Percentiles rank a stretch among this genome's conserved stretches.
These are phyloP conservation scores for Drosophila tanythrix DNA, from an alignment of 2,888 invertebrate genomes.

Conservation along the genomic window DNA sequence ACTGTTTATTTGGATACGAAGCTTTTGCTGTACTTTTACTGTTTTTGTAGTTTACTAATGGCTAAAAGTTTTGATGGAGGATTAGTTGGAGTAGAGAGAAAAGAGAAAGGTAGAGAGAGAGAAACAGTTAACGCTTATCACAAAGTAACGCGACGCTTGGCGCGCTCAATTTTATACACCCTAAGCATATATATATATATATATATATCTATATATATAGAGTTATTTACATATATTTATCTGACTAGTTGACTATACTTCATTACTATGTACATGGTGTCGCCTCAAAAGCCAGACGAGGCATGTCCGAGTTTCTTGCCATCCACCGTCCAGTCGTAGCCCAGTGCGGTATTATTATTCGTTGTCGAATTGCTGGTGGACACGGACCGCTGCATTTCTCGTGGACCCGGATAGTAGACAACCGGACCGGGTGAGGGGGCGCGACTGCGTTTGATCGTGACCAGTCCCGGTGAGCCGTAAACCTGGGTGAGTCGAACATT, in stretches of 20 bases:
- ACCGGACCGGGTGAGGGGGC: constrained; percentile 85
- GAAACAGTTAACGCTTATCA: constrained; percentile 75
- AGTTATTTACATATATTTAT: constrained; percentile 23
- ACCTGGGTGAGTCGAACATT: constrained; percentile 82
- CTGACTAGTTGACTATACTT: constrained; percentile 32
- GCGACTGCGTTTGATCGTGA: constrained; percentile 84
- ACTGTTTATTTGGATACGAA: background rate
- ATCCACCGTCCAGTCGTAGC: constrained; percentile 82
- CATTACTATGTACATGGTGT: constrained; percentile 22
- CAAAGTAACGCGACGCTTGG: constrained; percentile 74
- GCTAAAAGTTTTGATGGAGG: background rate
- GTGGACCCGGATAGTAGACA: constrained; percentile 85
- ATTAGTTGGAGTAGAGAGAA: constrained; percentile 12
- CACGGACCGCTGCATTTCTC: constrained; percentile 81
- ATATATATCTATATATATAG: constrained; percentile 8
- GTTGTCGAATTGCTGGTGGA: constrained; percentile 76
- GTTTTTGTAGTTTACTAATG: background rate
- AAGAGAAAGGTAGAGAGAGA: constrained; percentile 12
- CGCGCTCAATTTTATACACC: constrained; percentile 56
- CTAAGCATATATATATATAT: constrained; percentile 15
- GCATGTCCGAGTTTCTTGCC: constrained; percentile 83
- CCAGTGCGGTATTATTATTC: constrained; percentile 82
- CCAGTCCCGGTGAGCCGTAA: constrained; percentile 75
- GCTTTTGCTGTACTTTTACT: constrained; percentile 40
- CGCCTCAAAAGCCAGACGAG: constrained; percentile 83